Evolutionary conservation across 2,113 vertebrate genomes (phyloP).

Genomic region (Chloropsis cyanopogon): DNA sequence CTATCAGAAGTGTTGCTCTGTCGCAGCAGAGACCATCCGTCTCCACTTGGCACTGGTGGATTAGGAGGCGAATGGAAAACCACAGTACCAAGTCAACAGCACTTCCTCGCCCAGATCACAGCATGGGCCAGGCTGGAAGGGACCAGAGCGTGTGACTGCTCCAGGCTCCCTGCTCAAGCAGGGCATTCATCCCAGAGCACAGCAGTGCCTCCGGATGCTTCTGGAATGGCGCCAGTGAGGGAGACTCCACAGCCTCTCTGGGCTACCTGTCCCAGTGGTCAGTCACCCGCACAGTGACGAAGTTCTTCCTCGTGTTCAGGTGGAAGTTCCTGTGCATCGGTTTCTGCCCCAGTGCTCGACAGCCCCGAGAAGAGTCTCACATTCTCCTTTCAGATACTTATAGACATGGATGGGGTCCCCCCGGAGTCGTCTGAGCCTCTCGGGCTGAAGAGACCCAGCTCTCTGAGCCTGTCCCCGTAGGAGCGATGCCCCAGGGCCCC

Average conservation of each 20-base stretch:
- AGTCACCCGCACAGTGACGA: too few relatives aligned
- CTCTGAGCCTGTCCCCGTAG: not conserved
- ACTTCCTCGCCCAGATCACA: fast-evolving
- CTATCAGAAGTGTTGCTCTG: too few relatives aligned
- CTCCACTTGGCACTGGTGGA: fast-evolving
- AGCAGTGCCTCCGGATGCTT: fast-evolving
- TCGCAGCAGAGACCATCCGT: fast-evolving
- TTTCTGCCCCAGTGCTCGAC: not conserved
- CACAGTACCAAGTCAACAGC: fast-evolving
- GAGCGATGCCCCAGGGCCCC: too few relatives aligned
- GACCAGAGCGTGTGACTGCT: not conserved
- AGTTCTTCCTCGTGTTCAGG: not conserved
- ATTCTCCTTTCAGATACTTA: too few relatives aligned
- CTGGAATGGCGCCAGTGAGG: fast-evolving
- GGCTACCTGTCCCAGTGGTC: not conserved
- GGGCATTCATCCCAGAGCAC: not conserved
- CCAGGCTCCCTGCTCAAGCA: not conserved
- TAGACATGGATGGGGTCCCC: not conserved
- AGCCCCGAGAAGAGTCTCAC: not conserved
- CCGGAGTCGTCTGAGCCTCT: not conserved
- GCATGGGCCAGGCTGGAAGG: not conserved
- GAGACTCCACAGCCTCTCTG: not conserved
- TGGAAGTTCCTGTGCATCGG: not conserved
- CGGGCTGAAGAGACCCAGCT: not conserved
- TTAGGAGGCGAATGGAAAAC: fast-evolving